A percentile compares a stretch with the other conserved stretches of the same genome.
Conservation (phyloP, 2,888 invertebrate species). For the Cryptus viduatorius region DNA sequence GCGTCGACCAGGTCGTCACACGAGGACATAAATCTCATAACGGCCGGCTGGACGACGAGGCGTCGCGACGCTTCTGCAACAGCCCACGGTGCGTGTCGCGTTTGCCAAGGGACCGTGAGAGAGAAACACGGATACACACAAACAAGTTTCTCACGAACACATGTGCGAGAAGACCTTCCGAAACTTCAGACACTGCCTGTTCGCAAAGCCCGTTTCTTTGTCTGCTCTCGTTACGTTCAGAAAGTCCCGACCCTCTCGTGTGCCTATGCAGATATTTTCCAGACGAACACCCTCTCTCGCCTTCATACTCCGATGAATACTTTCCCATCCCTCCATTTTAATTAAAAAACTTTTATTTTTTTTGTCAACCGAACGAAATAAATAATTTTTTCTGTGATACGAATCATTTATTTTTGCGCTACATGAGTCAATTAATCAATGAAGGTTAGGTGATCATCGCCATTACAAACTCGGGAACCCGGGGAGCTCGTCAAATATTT, state of each 20-base stretch:
- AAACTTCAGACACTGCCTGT: background rate
- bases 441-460: too few relatives aligned
- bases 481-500: background rate
- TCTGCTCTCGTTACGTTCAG: background rate
- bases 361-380: too few relatives aligned
- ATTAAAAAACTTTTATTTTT: too few relatives aligned
- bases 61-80: slow-evolving; percentile 23
- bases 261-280: slow-evolving; percentile 15
- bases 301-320: too few relatives aligned
- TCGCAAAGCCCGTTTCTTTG: slow-evolving; percentile 12
- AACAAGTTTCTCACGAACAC: too few relatives aligned
- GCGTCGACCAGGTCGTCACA: slow-evolving; percentile 6
- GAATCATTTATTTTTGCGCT: too few relatives aligned
- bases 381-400: too few relatives aligned
- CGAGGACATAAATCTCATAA: slow-evolving; percentile 51
- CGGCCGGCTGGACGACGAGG: background rate
- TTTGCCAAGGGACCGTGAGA: background rate
- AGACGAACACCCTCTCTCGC: slow-evolving; percentile 10
- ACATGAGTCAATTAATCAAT: too few relatives aligned
- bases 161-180: background rate
- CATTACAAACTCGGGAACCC: too few relatives aligned
- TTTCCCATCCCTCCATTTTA: too few relatives aligned
- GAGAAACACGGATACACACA: background rate
- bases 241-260: background rate
- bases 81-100: slow-evolving; percentile 15